phyloP scores from a whole-genome alignment of 1,140 invertebrate species.

The Hormaphis cornu region DNA sequence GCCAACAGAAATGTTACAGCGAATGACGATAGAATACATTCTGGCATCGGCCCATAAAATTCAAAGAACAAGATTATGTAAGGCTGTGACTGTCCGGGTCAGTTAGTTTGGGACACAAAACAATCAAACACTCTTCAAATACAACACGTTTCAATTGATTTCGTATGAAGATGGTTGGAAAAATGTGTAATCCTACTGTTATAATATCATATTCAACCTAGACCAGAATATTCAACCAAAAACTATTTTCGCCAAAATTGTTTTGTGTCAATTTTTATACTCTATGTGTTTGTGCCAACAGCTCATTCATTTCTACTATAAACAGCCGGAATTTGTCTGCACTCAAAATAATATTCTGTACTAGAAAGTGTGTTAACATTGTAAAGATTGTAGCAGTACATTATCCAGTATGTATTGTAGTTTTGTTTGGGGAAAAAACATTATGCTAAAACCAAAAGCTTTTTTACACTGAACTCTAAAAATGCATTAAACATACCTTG shows the following conservation, averaged over 20 bases:
- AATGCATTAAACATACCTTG: slow-evolving; percentile 78
- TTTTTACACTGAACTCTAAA: too few relatives aligned
- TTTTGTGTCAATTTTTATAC: not conserved
- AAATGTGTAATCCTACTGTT: too few relatives aligned
- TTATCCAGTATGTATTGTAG: too few relatives aligned
- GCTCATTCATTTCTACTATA: not conserved
- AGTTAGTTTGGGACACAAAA: not conserved
- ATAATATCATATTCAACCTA: not conserved
- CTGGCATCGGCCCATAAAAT: not conserved
- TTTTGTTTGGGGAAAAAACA: too few relatives aligned
- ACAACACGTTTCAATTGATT: not conserved
- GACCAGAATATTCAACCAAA: slow-evolving; percentile 2
- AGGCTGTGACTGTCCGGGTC: not conserved
- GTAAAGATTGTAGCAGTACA: too few relatives aligned
- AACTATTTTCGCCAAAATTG: slow-evolving; percentile 5
- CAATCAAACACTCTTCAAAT: not conserved
- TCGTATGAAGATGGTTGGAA: not conserved
- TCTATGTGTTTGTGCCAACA: slow-evolving; percentile 13
- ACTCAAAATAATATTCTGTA: too few relatives aligned
- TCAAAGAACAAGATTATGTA: not conserved
- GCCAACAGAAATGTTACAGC: not conserved
- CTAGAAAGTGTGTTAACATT: too few relatives aligned
- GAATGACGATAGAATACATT: not conserved
- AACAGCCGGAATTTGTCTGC: not conserved
- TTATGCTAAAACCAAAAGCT: too few relatives aligned